Percentiles rank a stretch among this genome's conserved stretches.
phyloP scores from a whole-genome alignment of 2,113 vertebrate genomes.

The Condylura cristata region DNA sequence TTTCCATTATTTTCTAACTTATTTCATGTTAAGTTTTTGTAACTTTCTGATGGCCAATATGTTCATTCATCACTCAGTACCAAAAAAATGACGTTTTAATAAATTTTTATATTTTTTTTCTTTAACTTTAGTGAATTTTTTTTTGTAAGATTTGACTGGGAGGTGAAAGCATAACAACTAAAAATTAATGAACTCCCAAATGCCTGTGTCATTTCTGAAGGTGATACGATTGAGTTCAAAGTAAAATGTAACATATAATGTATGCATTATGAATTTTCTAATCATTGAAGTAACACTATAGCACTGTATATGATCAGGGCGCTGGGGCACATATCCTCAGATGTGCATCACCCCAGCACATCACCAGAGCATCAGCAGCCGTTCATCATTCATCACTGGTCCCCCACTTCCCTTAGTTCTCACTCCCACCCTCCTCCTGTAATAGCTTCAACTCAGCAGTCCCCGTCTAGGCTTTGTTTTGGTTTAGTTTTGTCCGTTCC shows the following conservation, averaged over 20 bases:
- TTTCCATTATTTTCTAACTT: neutral
- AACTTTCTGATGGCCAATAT: neutral
- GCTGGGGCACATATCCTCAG: too few species aligned
- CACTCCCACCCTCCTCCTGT: too few species aligned
- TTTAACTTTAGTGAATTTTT: conserved; percentile 23
- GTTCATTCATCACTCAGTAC: neutral
- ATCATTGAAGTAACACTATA: too few species aligned
- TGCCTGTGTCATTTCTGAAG: neutral
- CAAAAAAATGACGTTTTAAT: neutral
- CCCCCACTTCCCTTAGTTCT: too few species aligned
- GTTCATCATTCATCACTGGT: too few species aligned
- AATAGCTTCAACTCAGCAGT: too few species aligned
- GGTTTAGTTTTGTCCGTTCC: too few species aligned
- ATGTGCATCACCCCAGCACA: too few species aligned
- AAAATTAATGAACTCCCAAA: neutral
- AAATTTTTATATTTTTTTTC: neutral
- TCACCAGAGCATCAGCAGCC: too few species aligned
- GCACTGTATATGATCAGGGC: too few species aligned
- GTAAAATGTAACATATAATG: neutral
- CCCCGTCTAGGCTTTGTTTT: too few species aligned
- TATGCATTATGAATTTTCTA: neutral
- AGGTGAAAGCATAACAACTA: neutral
- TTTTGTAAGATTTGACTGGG: neutral
- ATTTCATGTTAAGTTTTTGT: neutral
- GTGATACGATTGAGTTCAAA: conserved; percentile 2